Evolutionary conservation across 2,888 invertebrate species (phyloP).

Genomic region (Drosophila kambysellisi): DNA sequence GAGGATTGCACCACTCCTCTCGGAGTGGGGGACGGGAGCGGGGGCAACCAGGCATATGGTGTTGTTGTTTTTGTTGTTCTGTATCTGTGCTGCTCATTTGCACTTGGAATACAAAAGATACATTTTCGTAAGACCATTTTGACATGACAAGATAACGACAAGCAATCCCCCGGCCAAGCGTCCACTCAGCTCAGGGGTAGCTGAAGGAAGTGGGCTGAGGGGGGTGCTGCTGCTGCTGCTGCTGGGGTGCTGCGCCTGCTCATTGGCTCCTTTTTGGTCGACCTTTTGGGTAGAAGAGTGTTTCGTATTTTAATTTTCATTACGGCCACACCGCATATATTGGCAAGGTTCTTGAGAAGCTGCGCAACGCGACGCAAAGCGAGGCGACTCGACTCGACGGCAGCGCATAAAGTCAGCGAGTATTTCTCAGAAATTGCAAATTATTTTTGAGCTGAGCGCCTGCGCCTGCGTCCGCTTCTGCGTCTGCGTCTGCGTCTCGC

Average conservation of each 20-base stretch:
- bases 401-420: slow-evolving; percentile 69
- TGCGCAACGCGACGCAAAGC: slow-evolving; percentile 36
- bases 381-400: slow-evolving; percentile 3
- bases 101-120: slow-evolving; percentile 82
- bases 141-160: slow-evolving; percentile 84
- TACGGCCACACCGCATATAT: slow-evolving; percentile 63
- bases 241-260: slow-evolving; percentile 53
- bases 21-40: not conserved
- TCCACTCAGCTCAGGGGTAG: slow-evolving; percentile 23
- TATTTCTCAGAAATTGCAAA: slow-evolving; percentile 83
- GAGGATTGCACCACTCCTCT: slow-evolving; percentile 1
- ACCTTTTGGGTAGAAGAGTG: slow-evolving; percentile 67
- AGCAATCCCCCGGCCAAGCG: slow-evolving; percentile 67
- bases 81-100: slow-evolving; percentile 79
- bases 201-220: not conserved
- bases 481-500: not conserved
- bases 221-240: slow-evolving; percentile 47
- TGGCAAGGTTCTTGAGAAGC: slow-evolving; percentile 77
- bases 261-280: slow-evolving; percentile 64
- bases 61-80: slow-evolving; percentile 26
- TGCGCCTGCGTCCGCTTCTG: slow-evolving; percentile 51
- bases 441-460: slow-evolving; percentile 81
- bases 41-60: slow-evolving; percentile 9
- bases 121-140: slow-evolving; percentile 83
- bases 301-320: slow-evolving; percentile 81